phyloP scores from a whole-genome alignment of 1,140 invertebrate genomes.

The Drosophila rhopaloa region DNA sequence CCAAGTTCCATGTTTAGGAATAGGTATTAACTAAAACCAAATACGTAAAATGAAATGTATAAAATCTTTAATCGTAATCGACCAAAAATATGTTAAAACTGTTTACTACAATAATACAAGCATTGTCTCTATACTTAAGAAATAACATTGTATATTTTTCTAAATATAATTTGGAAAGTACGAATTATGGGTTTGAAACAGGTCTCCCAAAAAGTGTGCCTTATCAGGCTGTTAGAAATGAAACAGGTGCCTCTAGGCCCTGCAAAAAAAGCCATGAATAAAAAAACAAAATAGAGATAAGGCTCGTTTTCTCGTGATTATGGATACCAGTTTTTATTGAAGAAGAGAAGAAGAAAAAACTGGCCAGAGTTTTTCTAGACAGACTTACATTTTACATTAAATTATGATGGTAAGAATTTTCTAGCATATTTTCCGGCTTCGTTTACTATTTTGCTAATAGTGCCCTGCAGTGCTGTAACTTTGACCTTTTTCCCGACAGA shows the following conservation, averaged over 20 bases:
- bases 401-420: not conserved
- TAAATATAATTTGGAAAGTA: conserved; percentile 65
- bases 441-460: too few relatives aligned
- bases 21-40: conserved; percentile 47
- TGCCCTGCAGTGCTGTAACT: not conserved
- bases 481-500: not conserved
- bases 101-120: conserved; percentile 52
- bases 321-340: too few relatives aligned
- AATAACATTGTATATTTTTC: conserved; percentile 76
- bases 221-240: too few relatives aligned
- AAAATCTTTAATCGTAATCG: conserved; percentile 46
- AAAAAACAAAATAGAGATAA: too few relatives aligned
- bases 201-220: too few relatives aligned
- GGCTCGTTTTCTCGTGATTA: too few relatives aligned
- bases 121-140: conserved; percentile 54
- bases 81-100: conserved; percentile 66
- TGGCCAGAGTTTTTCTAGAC: too few relatives aligned
- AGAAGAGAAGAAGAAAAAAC: too few relatives aligned
- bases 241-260: too few relatives aligned
- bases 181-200: not conserved
- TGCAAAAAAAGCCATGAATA: too few relatives aligned
- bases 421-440: conserved; percentile 5
- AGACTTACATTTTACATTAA: not conserved
- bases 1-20: conserved; percentile 15
- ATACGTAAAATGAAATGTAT: conserved; percentile 55